Evolutionary conservation across 2,113 vertebrate species (phyloP), one percentile per base, ranked within the genome.

Genomic region (Pomatorhinus ruficollis): DNA sequence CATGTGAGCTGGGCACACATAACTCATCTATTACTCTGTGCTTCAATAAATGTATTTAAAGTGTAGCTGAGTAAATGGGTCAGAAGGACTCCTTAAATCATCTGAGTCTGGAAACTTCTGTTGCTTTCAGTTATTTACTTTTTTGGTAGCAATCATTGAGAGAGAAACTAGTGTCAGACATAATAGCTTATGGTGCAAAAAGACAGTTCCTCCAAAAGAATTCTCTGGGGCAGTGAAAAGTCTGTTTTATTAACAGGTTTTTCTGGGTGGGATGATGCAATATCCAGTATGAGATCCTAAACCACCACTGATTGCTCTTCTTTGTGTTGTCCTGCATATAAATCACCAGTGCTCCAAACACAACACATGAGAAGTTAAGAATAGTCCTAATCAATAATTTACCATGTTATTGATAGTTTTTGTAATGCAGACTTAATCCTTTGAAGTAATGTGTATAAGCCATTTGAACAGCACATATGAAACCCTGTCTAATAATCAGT

Each of bases 301-400:
- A 83, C 52, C 0, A 0, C 13, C 56, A 30, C 5, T 24, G 52
- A 56, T 68, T 78, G 7, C 22, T 33, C 28, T 50, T 81, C 23
- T 1, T 21, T 83, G 27, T 56, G 31, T 56, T 70, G 37, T 61
- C 54, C 56, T 30, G 40, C 50, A 23, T 57, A 40, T 24, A 75
- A 93, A 75, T 52, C 49, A 77, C 40, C 71, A 89, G 0, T 15
- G 37, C 13, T 63, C 56, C 47, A 83, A 83, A 83, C 16, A 50
- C 6, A 81, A 31, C 13, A 18, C 25, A 35, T 64, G 44, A 71
- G 56, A 68, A 59, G 53, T 80, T 85, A 83, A 88, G 90, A 83
- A 85, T 40, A 95, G 42, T 31, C 69, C 50, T 69, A 71, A 77
- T 93, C 66, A 86, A 88, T 87, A 87, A 70, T 63, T 61, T 52